Evolutionary conservation across 2,797 vertebrate genomes (phyloP).

Genomic region (Ceryle rudis): DNA sequence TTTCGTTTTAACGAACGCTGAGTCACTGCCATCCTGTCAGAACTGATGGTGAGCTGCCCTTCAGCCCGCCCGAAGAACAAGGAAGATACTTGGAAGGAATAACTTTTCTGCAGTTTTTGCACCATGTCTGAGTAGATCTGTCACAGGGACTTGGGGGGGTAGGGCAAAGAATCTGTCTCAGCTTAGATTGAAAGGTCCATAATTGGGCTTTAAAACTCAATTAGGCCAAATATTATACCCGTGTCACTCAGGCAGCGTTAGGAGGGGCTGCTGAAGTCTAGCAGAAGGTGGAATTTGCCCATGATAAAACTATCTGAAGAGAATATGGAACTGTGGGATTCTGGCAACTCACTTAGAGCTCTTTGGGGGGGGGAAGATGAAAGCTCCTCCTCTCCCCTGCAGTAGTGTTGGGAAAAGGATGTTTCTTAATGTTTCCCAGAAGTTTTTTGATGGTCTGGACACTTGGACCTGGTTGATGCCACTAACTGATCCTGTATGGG

Average conservation of each 20-base stretch:
- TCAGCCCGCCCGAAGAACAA: constrained; percentile 16
- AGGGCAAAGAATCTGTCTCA: not conserved
- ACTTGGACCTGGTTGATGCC: not conserved
- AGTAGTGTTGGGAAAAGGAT: not conserved
- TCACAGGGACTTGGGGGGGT: not conserved
- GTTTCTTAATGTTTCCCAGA: not conserved
- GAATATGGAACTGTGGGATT: not conserved
- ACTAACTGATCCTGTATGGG: not conserved
- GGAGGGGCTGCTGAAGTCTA: not conserved
- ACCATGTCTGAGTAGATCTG: not conserved
- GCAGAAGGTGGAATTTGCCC: not conserved
- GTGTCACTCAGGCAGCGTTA: not conserved
- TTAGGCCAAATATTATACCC: not conserved
- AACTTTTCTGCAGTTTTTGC: constrained; percentile 6
- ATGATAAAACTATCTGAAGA: not conserved
- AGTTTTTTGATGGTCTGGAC: not conserved
- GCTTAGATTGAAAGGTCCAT: not conserved
- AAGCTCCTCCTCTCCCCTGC: not conserved
- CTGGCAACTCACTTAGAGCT: not conserved
- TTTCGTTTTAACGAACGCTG: constrained; percentile 15
- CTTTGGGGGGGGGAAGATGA: not conserved
- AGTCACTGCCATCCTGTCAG: constrained; percentile 9
- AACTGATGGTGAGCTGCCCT: not conserved
- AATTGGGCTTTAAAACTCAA: not conserved
- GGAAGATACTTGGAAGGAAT: constrained; percentile 1